phyloP scores from a whole-genome alignment of 2,888 invertebrate genomes.

The Autographa pulchrina region DNA sequence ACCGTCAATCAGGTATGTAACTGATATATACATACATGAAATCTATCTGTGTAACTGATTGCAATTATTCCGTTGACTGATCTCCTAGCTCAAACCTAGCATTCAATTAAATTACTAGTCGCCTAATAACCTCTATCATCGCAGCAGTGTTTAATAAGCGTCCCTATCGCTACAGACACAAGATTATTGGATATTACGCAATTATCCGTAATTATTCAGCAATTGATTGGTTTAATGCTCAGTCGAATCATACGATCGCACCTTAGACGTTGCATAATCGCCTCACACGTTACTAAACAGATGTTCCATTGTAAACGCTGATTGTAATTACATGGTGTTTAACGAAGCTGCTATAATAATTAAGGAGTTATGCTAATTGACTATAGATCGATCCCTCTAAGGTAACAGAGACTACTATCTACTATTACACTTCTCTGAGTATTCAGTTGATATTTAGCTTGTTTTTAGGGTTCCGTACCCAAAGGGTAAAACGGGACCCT shows the following conservation, averaged over 20 bases:
- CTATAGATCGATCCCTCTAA: not conserved
- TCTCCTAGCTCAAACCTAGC: not conserved
- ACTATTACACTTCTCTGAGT: not conserved
- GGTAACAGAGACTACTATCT: not conserved
- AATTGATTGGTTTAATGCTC: conserved; percentile 23
- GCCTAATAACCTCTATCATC: not conserved
- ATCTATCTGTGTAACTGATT: too few species aligned
- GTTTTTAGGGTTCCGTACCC: too few species aligned
- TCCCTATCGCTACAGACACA: not conserved
- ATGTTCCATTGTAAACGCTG: conserved; percentile 11
- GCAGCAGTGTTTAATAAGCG: not conserved
- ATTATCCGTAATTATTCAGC: conserved; percentile 21
- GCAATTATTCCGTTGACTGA: too few species aligned
- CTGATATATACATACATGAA: too few species aligned
- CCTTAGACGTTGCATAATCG: conserved; percentile 19
- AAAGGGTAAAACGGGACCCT: too few species aligned
- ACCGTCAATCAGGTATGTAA: too few species aligned
- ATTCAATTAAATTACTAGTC: not conserved
- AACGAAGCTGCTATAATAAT: not conserved
- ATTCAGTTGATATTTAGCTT: not conserved
- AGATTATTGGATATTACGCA: not conserved
- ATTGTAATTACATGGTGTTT: conserved; percentile 1
- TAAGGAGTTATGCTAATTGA: conserved; percentile 3
- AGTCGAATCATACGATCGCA: conserved; percentile 19
- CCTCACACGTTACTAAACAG: conserved; percentile 6